Evolutionary conservation across 2,113 vertebrate genomes (phyloP).

Genomic region (Tricholaema leucomelas): DNA sequence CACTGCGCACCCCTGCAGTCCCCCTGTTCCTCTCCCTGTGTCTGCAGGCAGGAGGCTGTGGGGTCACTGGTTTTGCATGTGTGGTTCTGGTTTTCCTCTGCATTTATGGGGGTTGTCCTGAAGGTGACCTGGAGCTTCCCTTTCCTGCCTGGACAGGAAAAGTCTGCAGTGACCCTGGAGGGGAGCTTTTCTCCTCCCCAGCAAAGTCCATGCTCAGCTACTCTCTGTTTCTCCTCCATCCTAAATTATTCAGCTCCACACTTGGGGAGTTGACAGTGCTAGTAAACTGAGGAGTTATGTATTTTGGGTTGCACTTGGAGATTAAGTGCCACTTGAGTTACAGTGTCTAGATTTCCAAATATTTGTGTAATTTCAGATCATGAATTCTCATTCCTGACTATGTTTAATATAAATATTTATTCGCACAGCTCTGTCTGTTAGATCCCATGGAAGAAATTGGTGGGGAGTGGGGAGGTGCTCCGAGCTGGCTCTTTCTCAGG

Average conservation of each 20-base stretch:
- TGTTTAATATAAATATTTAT: conserved; percentile 68
- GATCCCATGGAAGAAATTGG: conserved; percentile 8
- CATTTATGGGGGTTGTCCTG: not conserved
- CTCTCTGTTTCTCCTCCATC: not conserved
- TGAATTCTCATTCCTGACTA: conserved; percentile 51
- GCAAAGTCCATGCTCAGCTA: not conserved
- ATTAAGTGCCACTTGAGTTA: conserved; percentile 61
- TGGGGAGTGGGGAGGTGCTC: not conserved
- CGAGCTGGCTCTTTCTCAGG: not conserved
- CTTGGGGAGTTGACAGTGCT: conserved; percentile 25
- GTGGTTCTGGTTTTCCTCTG: not conserved
- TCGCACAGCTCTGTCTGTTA: conserved; percentile 11
- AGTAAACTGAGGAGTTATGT: conserved; percentile 4
- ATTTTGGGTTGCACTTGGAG: conserved; percentile 42
- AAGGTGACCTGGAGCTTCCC: not conserved
- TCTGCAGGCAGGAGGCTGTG: not conserved
- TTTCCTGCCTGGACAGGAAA: not conserved
- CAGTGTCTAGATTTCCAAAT: conserved; percentile 49
- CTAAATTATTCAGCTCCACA: conserved; percentile 9
- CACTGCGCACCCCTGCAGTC: rapidly evolving
- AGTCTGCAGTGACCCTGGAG: not conserved
- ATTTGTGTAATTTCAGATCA: conserved; percentile 56
- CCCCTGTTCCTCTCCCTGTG: not conserved
- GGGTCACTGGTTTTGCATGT: rapidly evolving
- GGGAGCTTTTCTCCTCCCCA: not conserved